These are phyloP conservation scores for Centropus unirufus DNA, from an alignment of 2,113 vertebrate genomes.

Conservation along the genomic window DNA sequence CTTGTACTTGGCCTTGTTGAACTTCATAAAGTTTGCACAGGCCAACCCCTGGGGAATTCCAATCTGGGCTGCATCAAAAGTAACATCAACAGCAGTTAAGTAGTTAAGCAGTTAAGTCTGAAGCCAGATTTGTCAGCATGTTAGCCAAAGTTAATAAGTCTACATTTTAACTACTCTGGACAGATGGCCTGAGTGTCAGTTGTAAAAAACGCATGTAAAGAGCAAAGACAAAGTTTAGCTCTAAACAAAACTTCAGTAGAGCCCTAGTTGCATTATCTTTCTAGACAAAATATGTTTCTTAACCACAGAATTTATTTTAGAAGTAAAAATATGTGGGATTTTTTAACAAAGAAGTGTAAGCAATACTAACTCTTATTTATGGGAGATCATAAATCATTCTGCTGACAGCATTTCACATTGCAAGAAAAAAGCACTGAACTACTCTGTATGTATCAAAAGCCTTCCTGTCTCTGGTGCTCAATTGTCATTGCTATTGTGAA, in stretches of 20 bases:
- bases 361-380: neutral
- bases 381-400: conserved; percentile 5
- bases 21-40: too few relatives aligned
- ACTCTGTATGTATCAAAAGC: neutral
- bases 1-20: too few relatives aligned
- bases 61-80: neutral
- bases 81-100: rapidly evolving
- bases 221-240: neutral
- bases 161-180: neutral
- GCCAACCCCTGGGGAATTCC: rapidly evolving
- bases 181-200: neutral
- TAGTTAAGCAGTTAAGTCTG: neutral
- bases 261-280: neutral
- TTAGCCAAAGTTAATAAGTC: neutral
- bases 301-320: neutral
- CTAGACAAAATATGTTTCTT: neutral
- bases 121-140: neutral
- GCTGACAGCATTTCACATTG: neutral
- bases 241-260: neutral
- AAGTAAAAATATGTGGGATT: too few relatives aligned
- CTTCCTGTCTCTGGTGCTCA: neutral
- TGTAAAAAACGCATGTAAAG: neutral
- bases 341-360: neutral
- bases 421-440: neutral
- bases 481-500: neutral